phyloP scores from a whole-genome alignment of 2,113 vertebrate genomes.

The Daubentonia madagascariensis region DNA sequence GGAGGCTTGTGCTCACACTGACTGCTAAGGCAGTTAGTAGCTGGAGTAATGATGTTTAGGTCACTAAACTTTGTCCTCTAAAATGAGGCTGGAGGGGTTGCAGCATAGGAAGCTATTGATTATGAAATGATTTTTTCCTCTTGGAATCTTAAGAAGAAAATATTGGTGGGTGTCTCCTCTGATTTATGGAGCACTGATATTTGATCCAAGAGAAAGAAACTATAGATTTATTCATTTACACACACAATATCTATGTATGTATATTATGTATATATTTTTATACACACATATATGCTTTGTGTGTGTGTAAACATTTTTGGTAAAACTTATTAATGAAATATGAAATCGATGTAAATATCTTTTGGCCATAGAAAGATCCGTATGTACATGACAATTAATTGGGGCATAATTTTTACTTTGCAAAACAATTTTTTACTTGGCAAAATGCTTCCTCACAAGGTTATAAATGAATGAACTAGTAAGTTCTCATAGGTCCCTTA shows the following conservation, averaged over 20 bases:
- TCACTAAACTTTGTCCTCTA: conserved; percentile 65
- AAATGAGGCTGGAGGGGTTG: conserved; percentile 66
- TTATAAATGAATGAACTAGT: not conserved
- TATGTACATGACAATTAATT: not conserved
- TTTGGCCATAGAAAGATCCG: not conserved
- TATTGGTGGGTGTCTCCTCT: conserved; percentile 64
- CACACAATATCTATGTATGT: not conserved
- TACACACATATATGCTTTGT: not conserved
- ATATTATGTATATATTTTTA: not conserved
- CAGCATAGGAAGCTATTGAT: conserved; percentile 68
- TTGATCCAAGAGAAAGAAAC: not conserved
- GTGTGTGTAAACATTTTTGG: not conserved
- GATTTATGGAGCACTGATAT: conserved; percentile 72
- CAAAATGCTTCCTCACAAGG: not conserved
- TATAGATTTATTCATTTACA: not conserved
- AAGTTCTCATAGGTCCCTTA: not conserved
- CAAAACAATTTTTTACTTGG: not conserved
- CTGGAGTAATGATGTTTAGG: not conserved
- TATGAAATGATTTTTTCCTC: conserved; percentile 73
- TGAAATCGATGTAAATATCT: not conserved
- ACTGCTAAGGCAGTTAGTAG: conserved; percentile 25
- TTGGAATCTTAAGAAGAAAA: conserved; percentile 67
- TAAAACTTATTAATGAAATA: not conserved
- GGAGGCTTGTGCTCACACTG: not conserved
- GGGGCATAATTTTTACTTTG: not conserved